Percentiles rank a stretch among this genome's conserved stretches.
These are phyloP conservation scores for Phrynosoma blainvillii DNA, from an alignment of 2,113 vertebrate species.

Conservation along the genomic window DNA sequence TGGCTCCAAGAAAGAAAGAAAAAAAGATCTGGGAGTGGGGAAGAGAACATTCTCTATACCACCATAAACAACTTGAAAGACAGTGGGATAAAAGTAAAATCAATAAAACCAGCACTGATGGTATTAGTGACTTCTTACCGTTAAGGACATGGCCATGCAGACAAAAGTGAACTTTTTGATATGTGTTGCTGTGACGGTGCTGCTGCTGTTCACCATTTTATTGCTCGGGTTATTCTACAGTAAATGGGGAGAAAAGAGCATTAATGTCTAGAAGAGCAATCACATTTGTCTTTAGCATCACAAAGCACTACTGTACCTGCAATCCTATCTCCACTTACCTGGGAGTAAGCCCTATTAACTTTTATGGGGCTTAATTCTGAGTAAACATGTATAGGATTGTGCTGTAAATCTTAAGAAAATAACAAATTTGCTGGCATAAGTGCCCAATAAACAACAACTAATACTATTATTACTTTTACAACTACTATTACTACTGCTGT, in stretches of 20 bases:
- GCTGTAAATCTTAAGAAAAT: not conserved
- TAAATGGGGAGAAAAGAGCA: slow-evolving; percentile 42
- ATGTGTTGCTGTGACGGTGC: slow-evolving; percentile 83
- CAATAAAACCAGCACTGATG: not conserved
- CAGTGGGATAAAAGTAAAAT: not conserved
- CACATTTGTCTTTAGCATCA: not conserved
- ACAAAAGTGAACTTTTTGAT: slow-evolving; percentile 96
- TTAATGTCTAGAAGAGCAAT: not conserved
- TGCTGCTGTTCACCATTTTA: slow-evolving; percentile 82
- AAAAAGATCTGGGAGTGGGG: too few species aligned
- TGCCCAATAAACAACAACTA: too few species aligned
- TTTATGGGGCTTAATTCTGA: not conserved
- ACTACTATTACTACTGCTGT: too few species aligned
- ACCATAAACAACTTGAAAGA: too few species aligned
- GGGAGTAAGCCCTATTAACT: not conserved
- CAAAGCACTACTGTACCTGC: not conserved
- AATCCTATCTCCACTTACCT: not conserved
- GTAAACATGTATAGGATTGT: not conserved
- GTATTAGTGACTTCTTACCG: slow-evolving; percentile 82
- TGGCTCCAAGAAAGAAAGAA: not conserved
- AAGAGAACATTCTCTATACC: not conserved
- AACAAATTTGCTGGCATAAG: not conserved
- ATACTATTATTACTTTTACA: too few species aligned
- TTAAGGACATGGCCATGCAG: slow-evolving; percentile 91
- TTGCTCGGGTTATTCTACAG: slow-evolving; percentile 93